Evolutionary conservation across 2,888 invertebrate species (phyloP).

Genomic region (Spatulosminthurus flaviceps): DNA sequence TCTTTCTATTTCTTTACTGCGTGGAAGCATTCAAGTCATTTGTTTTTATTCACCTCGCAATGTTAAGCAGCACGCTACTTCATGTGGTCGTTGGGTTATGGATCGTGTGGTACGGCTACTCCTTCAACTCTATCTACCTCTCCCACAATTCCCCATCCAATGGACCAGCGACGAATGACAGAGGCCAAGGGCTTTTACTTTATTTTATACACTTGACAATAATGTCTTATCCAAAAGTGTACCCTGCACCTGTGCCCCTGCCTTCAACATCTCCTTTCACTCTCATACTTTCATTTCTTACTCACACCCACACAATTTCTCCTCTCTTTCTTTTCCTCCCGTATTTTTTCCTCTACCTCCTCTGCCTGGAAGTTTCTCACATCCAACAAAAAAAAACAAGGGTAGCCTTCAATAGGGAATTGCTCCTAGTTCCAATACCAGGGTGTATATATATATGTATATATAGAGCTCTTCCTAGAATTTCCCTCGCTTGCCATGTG

Average conservation of each 20-base stretch:
- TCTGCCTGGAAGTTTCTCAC: too few species aligned
- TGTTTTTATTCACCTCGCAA: slow-evolving; percentile 24
- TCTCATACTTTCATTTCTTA: not conserved
- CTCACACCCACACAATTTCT: not conserved
- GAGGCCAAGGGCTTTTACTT: not conserved
- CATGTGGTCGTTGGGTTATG: not conserved
- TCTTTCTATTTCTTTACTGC: too few species aligned
- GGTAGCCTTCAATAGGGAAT: too few species aligned
- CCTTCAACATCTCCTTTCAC: not conserved
- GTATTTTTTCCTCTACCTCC: too few species aligned
- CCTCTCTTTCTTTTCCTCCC: too few species aligned
- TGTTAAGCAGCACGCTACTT: not conserved
- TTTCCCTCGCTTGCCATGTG: too few species aligned
- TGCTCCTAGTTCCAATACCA: too few species aligned
- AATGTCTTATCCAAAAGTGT: not conserved
- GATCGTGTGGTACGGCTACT: not conserved
- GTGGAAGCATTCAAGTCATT: slow-evolving; percentile 37
- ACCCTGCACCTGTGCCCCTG: slow-evolving; percentile 32
- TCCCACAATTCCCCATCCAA: not conserved
- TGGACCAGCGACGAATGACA: not conserved
- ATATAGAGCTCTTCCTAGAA: too few species aligned
- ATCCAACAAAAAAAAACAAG: too few species aligned
- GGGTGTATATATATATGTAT: too few species aligned
- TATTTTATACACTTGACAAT: not conserved
- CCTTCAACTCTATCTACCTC: not conserved